Evolutionary conservation across 2,888 invertebrate species (phyloP), one percentile per base, ranked within the genome.

Genomic region (Azorinus chamasolen): DNA sequence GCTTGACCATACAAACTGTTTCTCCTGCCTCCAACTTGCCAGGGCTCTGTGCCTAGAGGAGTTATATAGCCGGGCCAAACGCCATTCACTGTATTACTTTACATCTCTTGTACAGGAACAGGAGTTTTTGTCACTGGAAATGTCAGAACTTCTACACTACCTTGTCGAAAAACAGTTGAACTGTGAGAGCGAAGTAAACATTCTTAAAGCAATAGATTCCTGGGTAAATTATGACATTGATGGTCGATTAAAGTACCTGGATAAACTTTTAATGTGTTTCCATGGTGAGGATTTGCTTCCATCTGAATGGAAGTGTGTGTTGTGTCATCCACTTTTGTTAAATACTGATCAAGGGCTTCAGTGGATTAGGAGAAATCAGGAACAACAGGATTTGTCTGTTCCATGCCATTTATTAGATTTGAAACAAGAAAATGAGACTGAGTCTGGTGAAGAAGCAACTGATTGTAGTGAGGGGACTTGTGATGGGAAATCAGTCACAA

Each of bases 71-170:
- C 22, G 39, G 24, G 45, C 79, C 6, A 73, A 50, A 55, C 55
- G 74, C 16, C 79, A 79, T 70, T 50, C 74, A 14, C 39, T 79
- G 12, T 79, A 70, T 24, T 70, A 70, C 45, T 79, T 79, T 51
- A 54, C 18, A 18, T 37, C 20, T n/a, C 66, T 74, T 10, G 39
- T 22, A 16, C 53, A 25, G 25, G 32, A 54, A 39, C 16, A 8
- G 16, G 79, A 66, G 24, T 79, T 74, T 54, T 24, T 66, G 6
- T 43, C 66, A 16, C 65, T 70, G 12, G 63, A 63, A 1, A 4
- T 20, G 1, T 20, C 57, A 1, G 41, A 61, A 24, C 16, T 79
- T 4, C 27, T 48, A 6, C 20, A 51, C 4, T 79, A 71, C 43
- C 50, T 79, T 12, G 71, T 74, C 8, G 64, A 68, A 24, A 53